Base-by-base conservation (phyloP, 2,888 invertebrate genomes). In the Sipha maydis region DNA sequence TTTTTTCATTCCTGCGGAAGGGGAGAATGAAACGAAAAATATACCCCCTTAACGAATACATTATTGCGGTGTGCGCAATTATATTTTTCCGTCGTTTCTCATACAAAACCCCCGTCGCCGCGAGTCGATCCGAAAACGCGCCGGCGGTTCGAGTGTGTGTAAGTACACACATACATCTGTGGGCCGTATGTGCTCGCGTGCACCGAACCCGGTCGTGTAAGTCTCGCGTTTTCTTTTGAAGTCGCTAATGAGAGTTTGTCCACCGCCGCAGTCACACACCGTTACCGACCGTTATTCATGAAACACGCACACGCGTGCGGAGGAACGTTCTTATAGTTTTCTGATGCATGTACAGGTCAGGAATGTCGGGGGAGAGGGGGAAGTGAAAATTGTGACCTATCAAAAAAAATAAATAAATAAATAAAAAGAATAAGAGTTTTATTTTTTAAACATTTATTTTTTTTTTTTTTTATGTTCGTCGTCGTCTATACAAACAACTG, bases 211-310 rank as follows among this genome's bases (percentile, higher is more conserved):
- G 69, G 41, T 17, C 78, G 41, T 78, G 85, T 71, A 38, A 75
- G 83, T 76, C 82, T 76, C 82, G 31, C 41, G 78, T 86, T 88
- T 86, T 88, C 86, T 73, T 88, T 88, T 88, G 86, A 88, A 80
- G 86, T 88, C 86, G 80, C 86, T 88, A 88, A 88, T 88, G 86
- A 88, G 86, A 88, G 73, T 79, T 56, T 78, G 77, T 85, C 85
- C 28, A n/a, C 9, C 28, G 31, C 4, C 76, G 56, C 83, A 28
- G 21, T 41, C 14, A 48, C 61, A 61, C 56, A 56, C 56, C 56
- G 54, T 54, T 54, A 54, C 38, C 38, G 4, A 7, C 3, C 38
- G 38, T 9, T 54, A 54, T 54, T 9, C 19, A 54, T 54, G 17
- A 56, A 56, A 56, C 3, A 56, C 19, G 41, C 7, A 54, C 1